Percentiles rank a stretch among this genome's conserved stretches.
Evolutionary conservation across 2,797 vertebrate genomes (phyloP).

Genomic region (Zenarchopterus dispar): DNA sequence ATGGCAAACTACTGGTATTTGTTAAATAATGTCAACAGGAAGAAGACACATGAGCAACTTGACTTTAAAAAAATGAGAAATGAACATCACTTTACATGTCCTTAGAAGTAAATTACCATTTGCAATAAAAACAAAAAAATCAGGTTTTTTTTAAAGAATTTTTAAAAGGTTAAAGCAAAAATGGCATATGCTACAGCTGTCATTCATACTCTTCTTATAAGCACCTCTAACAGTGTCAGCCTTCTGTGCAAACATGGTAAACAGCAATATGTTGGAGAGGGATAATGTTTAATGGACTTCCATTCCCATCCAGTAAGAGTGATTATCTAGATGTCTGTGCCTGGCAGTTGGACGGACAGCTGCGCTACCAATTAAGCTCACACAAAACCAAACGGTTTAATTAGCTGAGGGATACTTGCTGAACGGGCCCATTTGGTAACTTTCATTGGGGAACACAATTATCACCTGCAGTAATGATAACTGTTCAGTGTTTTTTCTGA

Average conservation of each 20-base stretch:
- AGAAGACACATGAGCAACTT: no score
- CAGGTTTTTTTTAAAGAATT: no score
- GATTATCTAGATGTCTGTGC: slow-evolving; percentile 54
- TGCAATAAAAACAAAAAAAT: no score
- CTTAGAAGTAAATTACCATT: no score
- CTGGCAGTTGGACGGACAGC: slow-evolving; percentile 68
- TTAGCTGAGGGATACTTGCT: slow-evolving; percentile 58
- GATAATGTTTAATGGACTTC: slow-evolving; percentile 60
- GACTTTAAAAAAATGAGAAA: no score
- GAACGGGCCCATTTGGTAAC: slow-evolving; percentile 39
- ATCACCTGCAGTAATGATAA: slow-evolving; percentile 45
- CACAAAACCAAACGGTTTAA: slow-evolving; percentile 53
- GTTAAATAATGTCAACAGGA: no score
- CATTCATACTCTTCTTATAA: no score
- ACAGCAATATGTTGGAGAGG: slow-evolving; percentile 19
- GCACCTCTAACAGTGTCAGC: slow-evolving; percentile 6
- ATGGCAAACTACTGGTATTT: no score
- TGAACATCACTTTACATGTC: no score
- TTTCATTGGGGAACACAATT: slow-evolving; percentile 50
- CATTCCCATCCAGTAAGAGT: slow-evolving; percentile 56
- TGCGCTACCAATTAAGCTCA: slow-evolving; percentile 59
- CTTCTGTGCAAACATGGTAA: slow-evolving; percentile 17
- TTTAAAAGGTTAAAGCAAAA: no score
- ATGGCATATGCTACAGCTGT: no score
- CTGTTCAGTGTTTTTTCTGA: slow-evolving; percentile 36